Percentiles rank a stretch among this genome's conserved stretches.
Conservation (phyloP, 2,888 invertebrate species). For the Lymantria monacha region DNA sequence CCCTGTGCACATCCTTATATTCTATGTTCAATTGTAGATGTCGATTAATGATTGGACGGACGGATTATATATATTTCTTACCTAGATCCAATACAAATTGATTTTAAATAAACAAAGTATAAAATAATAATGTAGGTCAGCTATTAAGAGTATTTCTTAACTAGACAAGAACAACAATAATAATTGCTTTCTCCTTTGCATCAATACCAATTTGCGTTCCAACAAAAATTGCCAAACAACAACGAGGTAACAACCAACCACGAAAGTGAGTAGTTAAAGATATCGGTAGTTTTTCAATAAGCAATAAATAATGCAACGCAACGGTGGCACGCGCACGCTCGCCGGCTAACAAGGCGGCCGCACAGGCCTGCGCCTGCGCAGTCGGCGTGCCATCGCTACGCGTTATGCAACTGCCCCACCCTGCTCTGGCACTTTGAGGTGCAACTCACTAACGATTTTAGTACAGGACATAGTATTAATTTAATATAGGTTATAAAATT, state of each 20-base stretch:
- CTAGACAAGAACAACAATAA: constrained; percentile 5
- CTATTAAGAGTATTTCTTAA: constrained; percentile 19
- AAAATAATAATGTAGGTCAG: constrained; percentile 6
- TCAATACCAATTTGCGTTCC: constrained; percentile 21
- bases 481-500: background rate
- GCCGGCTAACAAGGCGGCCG: constrained; percentile 68
- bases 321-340: constrained; percentile 73
- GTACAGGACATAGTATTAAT: background rate
- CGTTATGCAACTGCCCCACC: constrained; percentile 80
- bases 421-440: constrained; percentile 56
- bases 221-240: constrained; percentile 44
- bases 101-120: background rate
- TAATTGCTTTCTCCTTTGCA: constrained; percentile 35
- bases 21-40: background rate
- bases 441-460: constrained; percentile 31
- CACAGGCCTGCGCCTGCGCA: constrained; percentile 33
- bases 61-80: background rate
- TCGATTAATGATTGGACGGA: background rate
- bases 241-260: constrained; percentile 38
- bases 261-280: constrained; percentile 60
- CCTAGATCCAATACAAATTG: background rate
- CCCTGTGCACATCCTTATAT: background rate
- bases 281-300: constrained; percentile 78
- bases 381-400: constrained; percentile 72
- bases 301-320: constrained; percentile 79